phyloP scores from a whole-genome alignment of 1,140 invertebrate species.

The Hyles vespertilio region DNA sequence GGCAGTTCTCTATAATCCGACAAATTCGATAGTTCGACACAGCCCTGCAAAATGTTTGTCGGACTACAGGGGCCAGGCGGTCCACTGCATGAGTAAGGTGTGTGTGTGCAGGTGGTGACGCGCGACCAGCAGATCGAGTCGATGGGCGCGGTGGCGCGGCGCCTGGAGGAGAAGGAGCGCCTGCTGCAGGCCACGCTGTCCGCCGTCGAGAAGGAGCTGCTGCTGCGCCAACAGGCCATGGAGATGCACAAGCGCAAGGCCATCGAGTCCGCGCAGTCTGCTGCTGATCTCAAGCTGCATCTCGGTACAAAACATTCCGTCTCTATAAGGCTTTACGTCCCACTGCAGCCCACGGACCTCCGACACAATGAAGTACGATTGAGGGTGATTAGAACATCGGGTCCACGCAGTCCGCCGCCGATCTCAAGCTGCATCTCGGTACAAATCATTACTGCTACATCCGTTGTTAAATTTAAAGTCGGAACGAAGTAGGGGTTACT shows the following conservation, averaged over 20 bases:
- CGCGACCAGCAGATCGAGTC: conserved; percentile 95
- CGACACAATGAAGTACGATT: conserved; percentile 97
- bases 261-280: conserved; percentile 95
- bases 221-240: conserved; percentile 93
- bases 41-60: too few relatives aligned
- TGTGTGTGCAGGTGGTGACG: conserved; percentile 78
- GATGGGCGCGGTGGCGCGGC: conserved; percentile 95
- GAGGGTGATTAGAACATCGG: conserved; percentile 95
- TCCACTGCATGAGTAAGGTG: background rate
- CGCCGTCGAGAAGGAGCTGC: conserved; percentile 96
- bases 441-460: conserved; percentile 15
- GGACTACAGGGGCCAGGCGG: too few relatives aligned
- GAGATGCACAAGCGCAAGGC: conserved; percentile 99
- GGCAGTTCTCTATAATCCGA: too few relatives aligned
- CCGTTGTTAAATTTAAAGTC: too few relatives aligned
- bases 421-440: conserved; percentile 97
- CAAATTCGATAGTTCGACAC: too few relatives aligned
- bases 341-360: conserved; percentile 94
- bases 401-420: conserved; percentile 95
- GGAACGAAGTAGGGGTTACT: too few relatives aligned
- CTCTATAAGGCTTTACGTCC: too few relatives aligned
- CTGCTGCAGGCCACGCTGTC: conserved; percentile 94
- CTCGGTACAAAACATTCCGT: too few relatives aligned
- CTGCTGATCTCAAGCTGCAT: conserved; percentile 97
- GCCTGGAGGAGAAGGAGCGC: conserved; percentile 97